Conservation (phyloP, 2,113 vertebrate species). For the Corydoras maculifer region DNA sequence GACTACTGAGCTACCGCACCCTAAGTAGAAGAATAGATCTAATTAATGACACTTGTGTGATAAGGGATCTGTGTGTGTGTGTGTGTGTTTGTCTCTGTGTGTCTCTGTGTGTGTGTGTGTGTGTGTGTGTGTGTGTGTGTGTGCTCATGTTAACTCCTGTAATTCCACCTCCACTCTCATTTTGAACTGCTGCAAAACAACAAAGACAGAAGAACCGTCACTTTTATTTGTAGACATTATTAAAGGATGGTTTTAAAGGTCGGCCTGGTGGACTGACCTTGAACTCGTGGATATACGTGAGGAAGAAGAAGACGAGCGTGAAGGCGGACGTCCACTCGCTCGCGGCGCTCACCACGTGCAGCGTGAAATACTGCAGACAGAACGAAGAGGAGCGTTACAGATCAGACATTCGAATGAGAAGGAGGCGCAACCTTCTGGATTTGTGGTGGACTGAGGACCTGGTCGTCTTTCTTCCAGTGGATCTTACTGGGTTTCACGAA, state of each 20-base stretch:
- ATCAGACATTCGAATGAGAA: background rate
- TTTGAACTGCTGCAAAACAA: conserved; percentile 53
- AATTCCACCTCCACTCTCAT: conserved; percentile 46
- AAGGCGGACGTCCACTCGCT: conserved; percentile 92
- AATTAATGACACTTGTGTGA: background rate
- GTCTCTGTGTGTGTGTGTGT: no score
- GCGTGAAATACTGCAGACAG: conserved; percentile 59
- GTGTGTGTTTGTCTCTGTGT: no score
- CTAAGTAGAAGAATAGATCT: conserved; percentile 16
- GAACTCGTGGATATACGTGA: conserved; percentile 88
- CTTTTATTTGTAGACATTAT: background rate
- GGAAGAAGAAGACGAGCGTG: conserved; percentile 86
- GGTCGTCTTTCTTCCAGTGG: conserved; percentile 69
- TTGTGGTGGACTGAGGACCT: conserved; percentile 60
- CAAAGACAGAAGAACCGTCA: background rate
- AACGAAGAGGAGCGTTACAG: background rate
- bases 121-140: no score
- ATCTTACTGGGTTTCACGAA: conserved; percentile 65
- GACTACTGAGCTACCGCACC: no score
- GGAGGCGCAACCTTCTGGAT: no score
- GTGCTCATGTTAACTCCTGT: background rate
- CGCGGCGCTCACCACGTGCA: conserved; percentile 71
- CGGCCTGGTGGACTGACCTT: conserved; percentile 69
- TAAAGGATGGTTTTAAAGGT: background rate
- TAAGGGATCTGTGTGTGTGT: no score